Conservation (phyloP, 2,888 invertebrate species). For the Julus scanicus region DNA sequence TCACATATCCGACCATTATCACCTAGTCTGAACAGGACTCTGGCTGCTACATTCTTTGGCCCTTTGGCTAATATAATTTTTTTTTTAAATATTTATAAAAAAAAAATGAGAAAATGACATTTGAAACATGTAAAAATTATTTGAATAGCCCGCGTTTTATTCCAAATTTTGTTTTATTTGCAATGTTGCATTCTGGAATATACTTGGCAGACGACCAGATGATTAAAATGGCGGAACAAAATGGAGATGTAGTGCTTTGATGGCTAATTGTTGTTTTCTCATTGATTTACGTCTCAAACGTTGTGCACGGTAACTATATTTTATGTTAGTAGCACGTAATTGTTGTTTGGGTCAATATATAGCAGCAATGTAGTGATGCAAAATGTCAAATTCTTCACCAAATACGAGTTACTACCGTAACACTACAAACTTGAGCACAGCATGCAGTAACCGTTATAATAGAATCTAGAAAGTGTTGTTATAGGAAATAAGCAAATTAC, state of each 20-base stretch:
- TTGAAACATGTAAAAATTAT: not conserved
- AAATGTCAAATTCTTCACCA: not conserved
- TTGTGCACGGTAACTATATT: not conserved
- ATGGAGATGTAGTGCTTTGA: not conserved
- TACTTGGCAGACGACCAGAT: not conserved
- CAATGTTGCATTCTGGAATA: not conserved
- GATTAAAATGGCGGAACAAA: slow-evolving; percentile 16
- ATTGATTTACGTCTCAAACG: slow-evolving; percentile 6
- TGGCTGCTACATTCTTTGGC: too few relatives aligned
- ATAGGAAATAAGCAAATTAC: not conserved
- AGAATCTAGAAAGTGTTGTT: not conserved
- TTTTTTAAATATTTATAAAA: too few relatives aligned
- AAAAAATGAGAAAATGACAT: too few relatives aligned
- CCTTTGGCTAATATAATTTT: too few relatives aligned
- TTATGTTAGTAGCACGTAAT: too few relatives aligned
- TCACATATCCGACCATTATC: too few relatives aligned
- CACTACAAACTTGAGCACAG: not conserved
- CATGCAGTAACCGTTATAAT: not conserved
- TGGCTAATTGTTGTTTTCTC: not conserved
- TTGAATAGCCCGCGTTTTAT: not conserved
- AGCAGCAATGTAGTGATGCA: not conserved
- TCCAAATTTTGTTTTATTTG: not conserved
- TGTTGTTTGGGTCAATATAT: not conserved
- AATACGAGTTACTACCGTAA: not conserved
- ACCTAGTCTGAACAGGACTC: too few relatives aligned